Evolutionary conservation across 2,888 invertebrate genomes (phyloP).

Genomic region (Ophion ellenae): DNA sequence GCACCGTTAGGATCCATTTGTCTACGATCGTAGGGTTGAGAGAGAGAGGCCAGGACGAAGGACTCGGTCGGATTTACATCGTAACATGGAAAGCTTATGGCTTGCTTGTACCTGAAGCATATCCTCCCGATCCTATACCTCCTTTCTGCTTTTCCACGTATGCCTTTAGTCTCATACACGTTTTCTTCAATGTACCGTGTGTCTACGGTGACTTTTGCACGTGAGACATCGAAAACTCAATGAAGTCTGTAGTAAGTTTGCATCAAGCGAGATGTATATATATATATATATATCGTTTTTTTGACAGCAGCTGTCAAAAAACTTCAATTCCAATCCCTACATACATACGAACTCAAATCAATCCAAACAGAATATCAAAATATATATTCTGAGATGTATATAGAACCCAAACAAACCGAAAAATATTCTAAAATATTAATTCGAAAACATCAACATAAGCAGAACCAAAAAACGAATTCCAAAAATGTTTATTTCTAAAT

Average conservation of each 20-base stretch:
- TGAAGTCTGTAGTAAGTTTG: background rate
- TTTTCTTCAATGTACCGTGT: constrained; percentile 20
- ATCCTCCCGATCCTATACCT: constrained; percentile 32
- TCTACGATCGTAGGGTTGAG: constrained; percentile 70
- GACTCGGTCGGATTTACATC: constrained; percentile 53
- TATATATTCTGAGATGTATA: no score
- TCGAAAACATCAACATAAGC: no score
- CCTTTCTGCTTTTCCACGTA: background rate
- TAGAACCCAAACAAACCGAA: no score
- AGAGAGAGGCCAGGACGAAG: constrained; percentile 18
- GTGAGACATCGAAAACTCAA: constrained; percentile 36
- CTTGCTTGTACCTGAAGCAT: constrained; percentile 45
- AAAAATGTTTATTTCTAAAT: no score
- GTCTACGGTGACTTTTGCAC: constrained; percentile 28
- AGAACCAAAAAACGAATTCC: no score
- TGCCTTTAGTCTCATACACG: background rate
- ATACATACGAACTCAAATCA: no score
- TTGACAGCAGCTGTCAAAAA: no score
- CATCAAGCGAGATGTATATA: no score
- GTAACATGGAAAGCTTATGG: constrained; percentile 27
- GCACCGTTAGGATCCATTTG: constrained; percentile 78
- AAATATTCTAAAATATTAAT: no score
- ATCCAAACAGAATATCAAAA: no score
- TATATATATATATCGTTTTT: no score
- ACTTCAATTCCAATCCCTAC: no score